Evolutionary conservation across 2,888 invertebrate genomes (phyloP).

Genomic region (Sarcophaga rosellei): DNA sequence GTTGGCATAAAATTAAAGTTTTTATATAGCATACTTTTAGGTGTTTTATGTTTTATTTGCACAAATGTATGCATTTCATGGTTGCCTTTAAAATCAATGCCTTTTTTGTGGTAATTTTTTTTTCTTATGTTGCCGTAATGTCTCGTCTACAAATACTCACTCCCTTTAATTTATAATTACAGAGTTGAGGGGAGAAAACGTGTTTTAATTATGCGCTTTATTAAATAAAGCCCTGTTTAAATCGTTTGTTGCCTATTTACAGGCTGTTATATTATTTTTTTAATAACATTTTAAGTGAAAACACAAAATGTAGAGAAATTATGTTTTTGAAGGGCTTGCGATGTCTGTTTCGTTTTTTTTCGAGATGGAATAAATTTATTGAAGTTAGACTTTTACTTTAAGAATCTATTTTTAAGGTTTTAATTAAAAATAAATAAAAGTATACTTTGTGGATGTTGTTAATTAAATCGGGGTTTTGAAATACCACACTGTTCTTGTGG

Average conservation of each 20-base stretch:
- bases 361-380: too few species aligned
- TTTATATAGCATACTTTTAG: conserved; percentile 54
- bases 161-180: background rate
- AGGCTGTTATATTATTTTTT: background rate
- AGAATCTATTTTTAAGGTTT: too few species aligned
- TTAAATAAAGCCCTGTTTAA: background rate
- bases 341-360: too few species aligned
- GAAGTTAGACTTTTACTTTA: too few species aligned
- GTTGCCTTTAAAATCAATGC: background rate
- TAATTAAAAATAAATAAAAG: too few species aligned
- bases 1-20: conserved; percentile 11
- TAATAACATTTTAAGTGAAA: background rate
- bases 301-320: background rate
- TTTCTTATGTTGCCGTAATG: too few species aligned
- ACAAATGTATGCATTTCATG: background rate
- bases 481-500: too few species aligned
- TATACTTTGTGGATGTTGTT: too few species aligned
- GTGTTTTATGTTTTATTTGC: conserved; percentile 1
- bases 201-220: background rate
- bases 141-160: background rate
- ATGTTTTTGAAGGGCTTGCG: background rate
- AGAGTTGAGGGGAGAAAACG: background rate
- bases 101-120: background rate
- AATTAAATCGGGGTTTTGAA: too few species aligned
- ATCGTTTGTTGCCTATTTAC: background rate